Percentiles rank a stretch among this genome's conserved stretches.
These are phyloP conservation scores for Neogale vison DNA, from an alignment of 2,113 vertebrate species.

Conservation along the genomic window DNA sequence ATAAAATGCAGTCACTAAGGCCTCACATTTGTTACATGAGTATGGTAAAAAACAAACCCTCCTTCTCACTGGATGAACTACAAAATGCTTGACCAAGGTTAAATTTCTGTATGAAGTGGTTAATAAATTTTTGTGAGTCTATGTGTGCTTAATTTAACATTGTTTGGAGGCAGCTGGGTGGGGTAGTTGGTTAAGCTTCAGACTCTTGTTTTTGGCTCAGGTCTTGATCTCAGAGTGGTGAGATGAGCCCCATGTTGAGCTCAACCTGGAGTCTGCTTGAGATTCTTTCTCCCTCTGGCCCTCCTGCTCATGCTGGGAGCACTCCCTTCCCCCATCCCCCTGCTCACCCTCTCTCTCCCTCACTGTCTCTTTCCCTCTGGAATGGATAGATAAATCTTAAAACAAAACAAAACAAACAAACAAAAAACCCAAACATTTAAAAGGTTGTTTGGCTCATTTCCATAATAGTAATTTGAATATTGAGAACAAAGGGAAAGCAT, in stretches of 20 bases:
- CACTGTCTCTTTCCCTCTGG: background rate
- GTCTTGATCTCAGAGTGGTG: background rate
- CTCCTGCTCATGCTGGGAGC: background rate
- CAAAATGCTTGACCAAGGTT: conserved; percentile 37
- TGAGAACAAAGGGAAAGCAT: background rate
- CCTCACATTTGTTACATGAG: background rate
- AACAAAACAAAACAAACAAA: no score
- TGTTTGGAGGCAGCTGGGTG: background rate
- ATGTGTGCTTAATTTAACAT: conserved; percentile 35
- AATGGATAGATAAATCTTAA: background rate
- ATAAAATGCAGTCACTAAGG: conserved; percentile 47
- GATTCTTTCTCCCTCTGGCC: background rate
- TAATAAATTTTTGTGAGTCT: background rate
- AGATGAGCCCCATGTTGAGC: background rate
- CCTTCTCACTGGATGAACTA: conserved; percentile 12
- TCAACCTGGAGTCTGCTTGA: background rate
- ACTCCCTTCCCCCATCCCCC: background rate
- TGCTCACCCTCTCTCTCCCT: background rate
- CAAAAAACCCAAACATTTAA: background rate
- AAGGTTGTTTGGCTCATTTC: conserved; percentile 29
- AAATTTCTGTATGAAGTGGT: conserved; percentile 35
- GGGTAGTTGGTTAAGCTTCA: background rate
- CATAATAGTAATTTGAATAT: conserved; percentile 24
- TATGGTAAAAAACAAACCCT: background rate
- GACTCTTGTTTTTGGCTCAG: background rate